phyloP scores from a whole-genome alignment of 2,113 vertebrate genomes.

The Bufo gargarizans region DNA sequence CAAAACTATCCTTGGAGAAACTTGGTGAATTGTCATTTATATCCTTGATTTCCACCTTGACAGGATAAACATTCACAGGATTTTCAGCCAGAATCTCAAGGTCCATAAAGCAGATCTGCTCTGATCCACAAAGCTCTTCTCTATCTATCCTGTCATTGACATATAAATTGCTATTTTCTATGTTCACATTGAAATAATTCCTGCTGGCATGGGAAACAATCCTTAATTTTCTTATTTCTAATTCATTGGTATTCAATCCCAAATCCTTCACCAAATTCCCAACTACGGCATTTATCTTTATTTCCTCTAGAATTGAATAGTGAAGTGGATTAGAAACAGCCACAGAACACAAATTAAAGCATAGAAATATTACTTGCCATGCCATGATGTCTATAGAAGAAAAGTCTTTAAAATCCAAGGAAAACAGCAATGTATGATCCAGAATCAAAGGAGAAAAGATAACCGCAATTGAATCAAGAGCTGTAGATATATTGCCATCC shows the following conservation, averaged over 20 bases:
- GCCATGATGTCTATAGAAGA: background rate
- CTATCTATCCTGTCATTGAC: conserved; percentile 76
- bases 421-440: background rate
- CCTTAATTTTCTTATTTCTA: conserved; percentile 67
- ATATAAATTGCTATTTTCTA: conserved; percentile 70
- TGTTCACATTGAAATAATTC: conserved; percentile 71
- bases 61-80: conserved; percentile 72
- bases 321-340: conserved; percentile 66
- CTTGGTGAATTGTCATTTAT: conserved; percentile 63
- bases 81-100: conserved; percentile 76
- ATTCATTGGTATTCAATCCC: conserved; percentile 65
- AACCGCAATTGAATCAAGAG: background rate
- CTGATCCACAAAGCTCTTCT: conserved; percentile 72
- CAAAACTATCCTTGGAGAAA: conserved; percentile 62
- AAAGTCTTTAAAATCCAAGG: background rate
- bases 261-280: conserved; percentile 77
- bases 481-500: background rate
- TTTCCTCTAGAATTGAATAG: conserved; percentile 77
- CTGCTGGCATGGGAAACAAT: conserved; percentile 71
- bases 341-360: conserved; percentile 65
- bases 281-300: conserved; percentile 72
- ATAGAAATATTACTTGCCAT: conserved; percentile 71
- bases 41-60: conserved; percentile 57
- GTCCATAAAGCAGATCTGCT: conserved; percentile 65
- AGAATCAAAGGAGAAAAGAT: background rate